phyloP scores from a whole-genome alignment of 2,888 invertebrate genomes.

The Theodoxus fluviatilis region DNA sequence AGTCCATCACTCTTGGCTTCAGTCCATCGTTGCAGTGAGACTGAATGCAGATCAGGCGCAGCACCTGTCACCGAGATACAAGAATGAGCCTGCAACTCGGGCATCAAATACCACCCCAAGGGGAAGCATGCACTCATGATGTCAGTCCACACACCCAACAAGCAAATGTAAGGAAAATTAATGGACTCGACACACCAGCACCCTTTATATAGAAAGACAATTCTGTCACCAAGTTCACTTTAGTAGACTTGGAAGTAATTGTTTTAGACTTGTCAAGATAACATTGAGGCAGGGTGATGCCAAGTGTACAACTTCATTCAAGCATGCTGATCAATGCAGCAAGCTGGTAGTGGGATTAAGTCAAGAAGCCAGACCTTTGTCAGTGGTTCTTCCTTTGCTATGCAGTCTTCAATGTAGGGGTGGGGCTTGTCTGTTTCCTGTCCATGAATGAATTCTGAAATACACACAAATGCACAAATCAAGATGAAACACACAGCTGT shows the following conservation, averaged over 20 bases:
- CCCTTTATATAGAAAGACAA: too few species aligned
- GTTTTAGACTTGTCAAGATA: not conserved
- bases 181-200: too few species aligned
- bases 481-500: too few species aligned
- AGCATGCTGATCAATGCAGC: too few species aligned
- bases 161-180: too few species aligned
- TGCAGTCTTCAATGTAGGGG: conserved; percentile 89
- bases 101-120: too few species aligned
- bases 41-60: conserved; percentile 91
- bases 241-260: not conserved
- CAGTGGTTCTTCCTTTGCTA: conserved; percentile 83
- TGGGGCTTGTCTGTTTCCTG: conserved; percentile 89
- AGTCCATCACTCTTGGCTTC: conserved; percentile 83
- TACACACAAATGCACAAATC: conserved; percentile 19
- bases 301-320: too few species aligned
- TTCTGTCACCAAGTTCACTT: conserved; percentile 18
- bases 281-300: not conserved
- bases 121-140: too few species aligned
- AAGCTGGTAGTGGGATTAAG: too few species aligned
- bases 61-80: too few species aligned
- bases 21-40: conserved; percentile 91
- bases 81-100: too few species aligned
- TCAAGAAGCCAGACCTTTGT: conserved; percentile 70
- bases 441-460: conserved; percentile 78
- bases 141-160: too few species aligned